These are phyloP conservation scores for Yponomeuta plumbellus DNA, from an alignment of 2,888 invertebrate genomes.

Conservation along the genomic window DNA sequence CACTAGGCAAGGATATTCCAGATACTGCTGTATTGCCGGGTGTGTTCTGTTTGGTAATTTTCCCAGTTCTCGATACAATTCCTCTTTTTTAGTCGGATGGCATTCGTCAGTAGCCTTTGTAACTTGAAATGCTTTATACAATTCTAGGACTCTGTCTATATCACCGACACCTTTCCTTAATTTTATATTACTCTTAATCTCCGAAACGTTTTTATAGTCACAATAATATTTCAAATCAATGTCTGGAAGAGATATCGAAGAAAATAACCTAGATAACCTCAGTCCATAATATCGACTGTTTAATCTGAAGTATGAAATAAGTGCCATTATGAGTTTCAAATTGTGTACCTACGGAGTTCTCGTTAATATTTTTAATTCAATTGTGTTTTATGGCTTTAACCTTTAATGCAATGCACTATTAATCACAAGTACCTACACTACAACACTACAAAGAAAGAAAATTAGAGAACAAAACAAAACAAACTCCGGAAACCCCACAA, in stretches of 20 bases:
- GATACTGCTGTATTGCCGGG: slow-evolving; percentile 76
- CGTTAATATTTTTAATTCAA: too few species aligned
- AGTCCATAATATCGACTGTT: not conserved
- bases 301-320: not conserved
- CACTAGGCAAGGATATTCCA: slow-evolving; percentile 76
- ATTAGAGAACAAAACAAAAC: too few species aligned
- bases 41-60: slow-evolving; percentile 87
- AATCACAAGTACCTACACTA: too few species aligned
- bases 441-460: too few species aligned
- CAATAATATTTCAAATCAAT: slow-evolving; percentile 80
- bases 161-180: slow-evolving; percentile 82
- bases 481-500: too few species aligned
- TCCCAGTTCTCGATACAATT: slow-evolving; percentile 75
- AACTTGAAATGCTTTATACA: slow-evolving; percentile 44
- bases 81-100: slow-evolving; percentile 37
- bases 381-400: too few species aligned
- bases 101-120: slow-evolving; percentile 31
- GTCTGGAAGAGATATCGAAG: slow-evolving; percentile 41
- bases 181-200: slow-evolving; percentile 79
- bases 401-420: too few species aligned
- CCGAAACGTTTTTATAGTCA: slow-evolving; percentile 74
- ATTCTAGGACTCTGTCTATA: slow-evolving; percentile 75
- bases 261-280: slow-evolving; percentile 20
- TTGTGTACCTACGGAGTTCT: too few species aligned
- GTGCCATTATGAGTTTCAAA: not conserved